A percentile compares a stretch with the other conserved stretches of the same genome.
Evolutionary conservation across 2,797 vertebrate genomes (phyloP).

Genomic region (Pitangus sulphuratus): DNA sequence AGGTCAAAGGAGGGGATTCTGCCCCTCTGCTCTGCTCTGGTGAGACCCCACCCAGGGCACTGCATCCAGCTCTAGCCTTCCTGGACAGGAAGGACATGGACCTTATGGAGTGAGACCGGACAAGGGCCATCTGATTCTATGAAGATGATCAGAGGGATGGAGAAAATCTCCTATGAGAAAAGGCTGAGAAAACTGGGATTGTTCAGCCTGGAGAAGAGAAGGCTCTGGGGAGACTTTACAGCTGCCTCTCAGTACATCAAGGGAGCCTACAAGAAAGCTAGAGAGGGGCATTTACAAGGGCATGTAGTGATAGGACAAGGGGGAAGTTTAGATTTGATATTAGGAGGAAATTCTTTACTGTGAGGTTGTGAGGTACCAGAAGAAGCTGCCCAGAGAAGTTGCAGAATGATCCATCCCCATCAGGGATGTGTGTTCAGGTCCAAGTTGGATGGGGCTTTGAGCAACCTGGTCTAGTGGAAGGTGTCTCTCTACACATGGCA

Average conservation of each 20-base stretch:
- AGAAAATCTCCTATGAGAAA: neutral
- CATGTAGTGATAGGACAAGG: neutral
- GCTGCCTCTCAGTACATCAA: neutral
- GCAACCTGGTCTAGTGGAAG: neutral
- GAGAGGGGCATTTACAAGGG: neutral
- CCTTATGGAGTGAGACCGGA: accelerated
- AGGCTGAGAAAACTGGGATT: neutral
- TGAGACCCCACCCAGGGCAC: neutral
- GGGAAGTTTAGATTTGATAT: neutral
- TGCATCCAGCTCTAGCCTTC: neutral
- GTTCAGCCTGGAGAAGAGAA: neutral
- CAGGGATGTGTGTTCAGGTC: neutral
- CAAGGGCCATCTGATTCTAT: neutral
- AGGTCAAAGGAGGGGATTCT: neutral
- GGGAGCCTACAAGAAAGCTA: neutral
- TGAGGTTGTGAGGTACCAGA: neutral
- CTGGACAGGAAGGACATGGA: no score
- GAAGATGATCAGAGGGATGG: accelerated
- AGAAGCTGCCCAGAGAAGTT: neutral
- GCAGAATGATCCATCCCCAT: neutral
- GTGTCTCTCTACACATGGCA: neutral
- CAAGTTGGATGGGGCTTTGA: neutral
- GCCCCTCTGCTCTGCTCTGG: neutral
- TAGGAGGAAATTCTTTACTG: neutral
- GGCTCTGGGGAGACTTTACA: neutral